These are phyloP conservation scores for Heliconius cydno DNA, from an alignment of 2,888 invertebrate genomes.

Conservation along the genomic window DNA sequence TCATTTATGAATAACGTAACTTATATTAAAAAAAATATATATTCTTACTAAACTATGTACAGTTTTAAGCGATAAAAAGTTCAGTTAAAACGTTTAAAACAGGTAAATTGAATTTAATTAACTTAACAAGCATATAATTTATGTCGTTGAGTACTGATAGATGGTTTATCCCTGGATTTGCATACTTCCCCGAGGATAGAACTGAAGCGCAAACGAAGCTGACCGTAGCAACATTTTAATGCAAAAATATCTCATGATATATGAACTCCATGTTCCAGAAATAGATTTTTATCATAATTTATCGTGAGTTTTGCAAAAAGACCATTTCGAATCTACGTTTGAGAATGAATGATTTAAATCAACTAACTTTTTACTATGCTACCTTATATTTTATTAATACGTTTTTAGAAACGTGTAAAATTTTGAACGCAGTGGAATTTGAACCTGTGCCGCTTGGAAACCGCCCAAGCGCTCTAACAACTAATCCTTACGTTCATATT, in stretches of 20 bases:
- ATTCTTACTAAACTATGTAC: not conserved
- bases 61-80: constrained; percentile 6
- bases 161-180: constrained; percentile 40
- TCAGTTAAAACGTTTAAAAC: constrained; percentile 16
- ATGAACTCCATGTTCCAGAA: constrained; percentile 15
- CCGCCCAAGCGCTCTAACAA: too few relatives aligned
- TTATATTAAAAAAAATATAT: not conserved
- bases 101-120: constrained; percentile 47
- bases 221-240: constrained; percentile 22
- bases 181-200: constrained; percentile 43
- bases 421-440: too few relatives aligned
- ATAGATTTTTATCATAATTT: constrained; percentile 23
- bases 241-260: constrained; percentile 32
- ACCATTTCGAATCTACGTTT: not conserved
- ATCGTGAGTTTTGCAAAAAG: not conserved
- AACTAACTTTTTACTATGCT: not conserved
- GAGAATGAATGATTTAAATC: constrained; percentile 1
- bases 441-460: too few relatives aligned
- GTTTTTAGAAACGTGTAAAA: too few relatives aligned
- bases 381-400: not conserved
- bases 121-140: constrained; percentile 45
- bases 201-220: constrained; percentile 38
- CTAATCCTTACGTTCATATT: not conserved
- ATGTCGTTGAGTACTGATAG: constrained; percentile 37
- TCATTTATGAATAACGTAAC: not conserved